Evolutionary conservation across 64 coral and sea anemone species (phyloP).

Genomic region (Platygyra sinensis): DNA sequence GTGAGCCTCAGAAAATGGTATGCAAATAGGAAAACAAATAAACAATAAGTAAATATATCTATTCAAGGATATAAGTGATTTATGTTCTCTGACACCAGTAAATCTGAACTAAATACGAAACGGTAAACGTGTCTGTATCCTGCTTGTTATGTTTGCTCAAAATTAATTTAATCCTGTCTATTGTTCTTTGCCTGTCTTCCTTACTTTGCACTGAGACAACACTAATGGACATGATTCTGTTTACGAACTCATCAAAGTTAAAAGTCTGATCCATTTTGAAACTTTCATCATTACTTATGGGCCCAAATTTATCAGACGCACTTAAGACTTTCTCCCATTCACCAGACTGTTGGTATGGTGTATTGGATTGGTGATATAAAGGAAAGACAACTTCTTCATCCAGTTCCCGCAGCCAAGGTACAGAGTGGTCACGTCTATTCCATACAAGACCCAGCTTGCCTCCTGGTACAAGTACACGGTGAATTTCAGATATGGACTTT

Average conservation of each 20-base stretch:
- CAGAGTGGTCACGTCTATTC: neutral
- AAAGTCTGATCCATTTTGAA: neutral
- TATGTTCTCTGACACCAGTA: conserved; percentile 15
- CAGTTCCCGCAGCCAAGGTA: conserved; percentile 17
- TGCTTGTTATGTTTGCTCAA: neutral
- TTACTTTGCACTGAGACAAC: neutral
- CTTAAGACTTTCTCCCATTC: neutral
- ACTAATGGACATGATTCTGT: neutral
- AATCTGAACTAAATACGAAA: neutral
- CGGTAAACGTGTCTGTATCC: neutral
- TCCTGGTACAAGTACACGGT: conserved; percentile 17
- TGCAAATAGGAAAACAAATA: too few species aligned
- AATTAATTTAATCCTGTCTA: neutral
- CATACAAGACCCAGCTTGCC: conserved; percentile 33
- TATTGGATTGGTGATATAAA: neutral
- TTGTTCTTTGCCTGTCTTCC: neutral
- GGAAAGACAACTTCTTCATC: conserved; percentile 1
- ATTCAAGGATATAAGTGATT: neutral
- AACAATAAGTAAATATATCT: neutral
- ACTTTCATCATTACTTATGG: neutral
- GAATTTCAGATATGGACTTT: conserved; percentile 43
- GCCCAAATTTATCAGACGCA: conserved; percentile 14
- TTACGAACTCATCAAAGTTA: neutral
- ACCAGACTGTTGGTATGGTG: neutral
- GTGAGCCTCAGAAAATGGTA: too few species aligned